Evolutionary conservation across 2,888 invertebrate species (phyloP).

Genomic region (Oscheius sp.): DNA sequence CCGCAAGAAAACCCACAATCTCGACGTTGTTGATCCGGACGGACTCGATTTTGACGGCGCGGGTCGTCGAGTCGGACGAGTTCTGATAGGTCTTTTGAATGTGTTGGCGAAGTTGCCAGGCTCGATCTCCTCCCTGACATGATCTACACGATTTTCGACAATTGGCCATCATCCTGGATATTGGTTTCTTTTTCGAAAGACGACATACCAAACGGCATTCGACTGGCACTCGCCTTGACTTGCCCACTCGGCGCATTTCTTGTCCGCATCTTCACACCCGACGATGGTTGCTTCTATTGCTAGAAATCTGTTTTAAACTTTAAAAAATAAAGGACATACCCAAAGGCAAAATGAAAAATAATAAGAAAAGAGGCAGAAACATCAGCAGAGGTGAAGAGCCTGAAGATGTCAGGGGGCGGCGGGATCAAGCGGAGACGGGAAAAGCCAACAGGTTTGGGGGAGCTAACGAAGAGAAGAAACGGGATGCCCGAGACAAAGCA

Average conservation of each 20-base stretch:
- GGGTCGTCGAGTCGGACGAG: constrained; percentile 53
- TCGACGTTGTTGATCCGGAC: constrained; percentile 71
- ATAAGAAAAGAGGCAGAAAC: not conserved
- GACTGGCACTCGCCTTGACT: constrained; percentile 71
- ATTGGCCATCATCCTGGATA: constrained; percentile 73
- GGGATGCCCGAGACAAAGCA: constrained; percentile 26
- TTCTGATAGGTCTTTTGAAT: constrained; percentile 68
- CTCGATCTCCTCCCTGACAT: constrained; percentile 73
- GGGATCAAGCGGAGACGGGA: constrained; percentile 8
- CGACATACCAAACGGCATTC: constrained; percentile 71
- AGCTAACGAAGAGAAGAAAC: constrained; percentile 28
- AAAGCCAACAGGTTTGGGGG: constrained; percentile 23
- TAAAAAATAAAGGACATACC: too few relatives aligned
- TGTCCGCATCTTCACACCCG: constrained; percentile 70
- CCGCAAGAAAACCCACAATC: constrained; percentile 53
- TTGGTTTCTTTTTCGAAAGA: not conserved
- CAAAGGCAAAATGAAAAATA: not conserved
- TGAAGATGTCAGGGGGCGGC: not conserved
- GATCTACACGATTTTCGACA: constrained; percentile 72
- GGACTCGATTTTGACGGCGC: constrained; percentile 67
- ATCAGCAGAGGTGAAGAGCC: not conserved
- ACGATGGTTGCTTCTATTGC: constrained; percentile 1
- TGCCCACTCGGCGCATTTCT: constrained; percentile 72
- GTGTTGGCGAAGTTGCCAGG: constrained; percentile 71
- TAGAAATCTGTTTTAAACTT: constrained; percentile 17